Evolutionary conservation across 2,113 vertebrate genomes (phyloP), one percentile per base, ranked within the genome.

Genomic region (Mungos mungo): DNA sequence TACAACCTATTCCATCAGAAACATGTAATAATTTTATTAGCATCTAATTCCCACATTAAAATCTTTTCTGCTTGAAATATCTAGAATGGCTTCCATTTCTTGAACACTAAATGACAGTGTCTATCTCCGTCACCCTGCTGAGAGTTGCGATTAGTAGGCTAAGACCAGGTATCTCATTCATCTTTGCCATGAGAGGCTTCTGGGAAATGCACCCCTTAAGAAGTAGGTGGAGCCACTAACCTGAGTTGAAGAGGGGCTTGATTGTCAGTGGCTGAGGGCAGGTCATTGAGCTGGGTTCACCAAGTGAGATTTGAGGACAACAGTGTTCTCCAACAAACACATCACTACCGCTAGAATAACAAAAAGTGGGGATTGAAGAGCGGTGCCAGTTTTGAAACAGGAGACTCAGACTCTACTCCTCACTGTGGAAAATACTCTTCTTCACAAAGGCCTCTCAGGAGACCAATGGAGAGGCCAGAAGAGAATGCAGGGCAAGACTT

Each of bases 261-360:
- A 54, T 21, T 29, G 33, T 35, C 19, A 21, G 41, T 29, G 11
- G 9, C 33, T 29, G 12, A 92, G 21, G 16, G 25, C 4, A 95
- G 11, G 25, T 76, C 77, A 35, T 63, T 77, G 57, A 66, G 81
- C 7, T 80, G 29, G 35, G 3, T 86, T 80, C 23, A 86, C 27
- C 90, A 81, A 76, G 27, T 57, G 86, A 96, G 4, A 18, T 97
- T 79, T 88, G 80, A 90, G n/a, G 23, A 5, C 31, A 94, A 31
- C 86, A 38, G 12, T 63, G 12, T 57, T 83, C 38, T 83, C 66
- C 18, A 25, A 76, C 41, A 84, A 57, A 50, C 35, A 90, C 1
- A 7, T 27, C 1, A 5, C 63, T 38, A 68, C 47, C 25, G 60
- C 19, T 6, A 60, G 81, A 86, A 41, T 83, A 92, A 92, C 54